Percentiles rank a stretch among this genome's conserved stretches.
Evolutionary conservation across 2,797 vertebrate genomes (phyloP).

Genomic region (Betta splendens): DNA sequence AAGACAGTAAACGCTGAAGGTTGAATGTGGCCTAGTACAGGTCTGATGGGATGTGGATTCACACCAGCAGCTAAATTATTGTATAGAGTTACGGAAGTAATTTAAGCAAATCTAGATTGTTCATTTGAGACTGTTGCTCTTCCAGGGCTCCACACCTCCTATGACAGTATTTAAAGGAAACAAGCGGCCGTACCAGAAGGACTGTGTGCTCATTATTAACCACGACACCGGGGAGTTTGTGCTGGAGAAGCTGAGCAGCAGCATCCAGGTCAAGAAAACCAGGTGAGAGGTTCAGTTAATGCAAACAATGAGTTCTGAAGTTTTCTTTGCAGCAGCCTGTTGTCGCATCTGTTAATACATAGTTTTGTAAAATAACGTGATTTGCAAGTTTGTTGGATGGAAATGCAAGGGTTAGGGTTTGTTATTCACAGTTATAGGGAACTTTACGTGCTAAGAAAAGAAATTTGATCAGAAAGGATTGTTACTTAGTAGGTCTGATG

Average conservation of each 20-base stretch:
- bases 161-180: conserved; percentile 99
- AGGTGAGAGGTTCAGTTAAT: conserved; percentile 80
- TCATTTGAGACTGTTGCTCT: neutral
- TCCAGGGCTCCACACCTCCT: conserved; percentile 94
- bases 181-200: conserved; percentile 97
- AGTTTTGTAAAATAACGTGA: too few relatives aligned
- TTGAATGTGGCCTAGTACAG: too few relatives aligned
- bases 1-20: conserved; percentile 19
- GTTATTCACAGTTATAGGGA: neutral
- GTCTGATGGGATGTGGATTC: too few relatives aligned
- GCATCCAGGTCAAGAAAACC: conserved; percentile 99
- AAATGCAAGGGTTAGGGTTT: too few relatives aligned
- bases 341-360: neutral
- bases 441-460: neutral
- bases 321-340: neutral
- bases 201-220: conserved; percentile 98
- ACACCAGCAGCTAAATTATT: neutral
- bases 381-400: too few relatives aligned
- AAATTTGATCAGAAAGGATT: neutral
- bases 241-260: conserved; percentile 97
- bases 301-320: too few relatives aligned
- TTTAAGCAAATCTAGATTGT: neutral
- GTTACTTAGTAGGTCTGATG: neutral
- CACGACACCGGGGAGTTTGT: conserved; percentile 98
- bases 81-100: too few relatives aligned